Conservation (phyloP, 2,888 invertebrate species). For the Coenonympha glycerion region DNA sequence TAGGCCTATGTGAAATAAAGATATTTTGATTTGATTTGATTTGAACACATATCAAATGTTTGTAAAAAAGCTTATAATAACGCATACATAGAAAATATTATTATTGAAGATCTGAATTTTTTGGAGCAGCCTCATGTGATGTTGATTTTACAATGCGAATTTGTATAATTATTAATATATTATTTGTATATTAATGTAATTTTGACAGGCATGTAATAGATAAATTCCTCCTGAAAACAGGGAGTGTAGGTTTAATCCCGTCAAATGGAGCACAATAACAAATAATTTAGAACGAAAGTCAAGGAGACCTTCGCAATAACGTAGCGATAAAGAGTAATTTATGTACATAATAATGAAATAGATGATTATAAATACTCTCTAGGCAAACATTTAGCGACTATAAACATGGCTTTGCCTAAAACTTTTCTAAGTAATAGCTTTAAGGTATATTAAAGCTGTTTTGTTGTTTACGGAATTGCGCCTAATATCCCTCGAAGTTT, state of each 20-base stretch:
- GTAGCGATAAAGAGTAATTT: conserved; percentile 23
- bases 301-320: conserved; percentile 21
- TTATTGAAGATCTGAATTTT: no score
- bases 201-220: no score
- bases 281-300: conserved; percentile 19
- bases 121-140: no score
- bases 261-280: conserved; percentile 5
- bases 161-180: no score
- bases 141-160: no score
- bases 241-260: not conserved
- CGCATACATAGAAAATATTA: no score
- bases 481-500: not conserved
- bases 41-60: no score
- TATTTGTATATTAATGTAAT: no score
- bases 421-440: conserved; percentile 25
- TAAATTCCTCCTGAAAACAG: not conserved
- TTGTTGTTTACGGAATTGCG: conserved; percentile 1
- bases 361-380: conserved; percentile 26
- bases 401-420: conserved; percentile 22
- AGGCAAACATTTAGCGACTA: conserved; percentile 23
- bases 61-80: no score
- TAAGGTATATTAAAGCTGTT: conserved; percentile 6
- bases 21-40: no score
- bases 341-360: conserved; percentile 27
- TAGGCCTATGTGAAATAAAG: no score